phyloP scores from a whole-genome alignment of 2,113 vertebrate genomes.

The Phylloscopus trochiloides region DNA sequence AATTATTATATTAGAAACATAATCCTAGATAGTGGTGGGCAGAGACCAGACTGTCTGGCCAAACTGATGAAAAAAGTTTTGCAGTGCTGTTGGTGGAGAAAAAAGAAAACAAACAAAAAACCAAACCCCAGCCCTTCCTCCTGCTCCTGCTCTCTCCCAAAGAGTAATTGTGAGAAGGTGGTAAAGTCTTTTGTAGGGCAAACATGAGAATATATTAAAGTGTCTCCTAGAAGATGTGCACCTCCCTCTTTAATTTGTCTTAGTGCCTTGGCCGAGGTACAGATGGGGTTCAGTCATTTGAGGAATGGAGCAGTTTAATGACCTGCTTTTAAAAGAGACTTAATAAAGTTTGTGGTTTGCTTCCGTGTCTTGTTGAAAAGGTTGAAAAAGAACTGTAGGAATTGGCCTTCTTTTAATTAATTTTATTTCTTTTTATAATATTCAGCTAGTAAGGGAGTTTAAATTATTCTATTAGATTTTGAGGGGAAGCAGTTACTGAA shows the following conservation, averaged over 20 bases:
- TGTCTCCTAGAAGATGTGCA: not conserved
- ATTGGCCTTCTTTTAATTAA: not conserved
- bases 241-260: not conserved
- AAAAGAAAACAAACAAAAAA: not conserved
- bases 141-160: not conserved
- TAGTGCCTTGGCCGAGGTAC: not conserved
- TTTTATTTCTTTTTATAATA: not conserved
- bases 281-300: not conserved
- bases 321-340: not conserved
- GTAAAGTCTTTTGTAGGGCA: not conserved
- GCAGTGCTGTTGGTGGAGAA: not conserved
- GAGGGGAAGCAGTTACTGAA: not conserved
- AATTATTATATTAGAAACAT: not conserved
- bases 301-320: not conserved
- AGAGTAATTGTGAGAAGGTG: not conserved
- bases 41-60: not conserved
- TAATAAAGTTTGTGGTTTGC: not conserved
- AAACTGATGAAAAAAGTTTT: not conserved
- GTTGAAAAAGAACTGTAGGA: not conserved
- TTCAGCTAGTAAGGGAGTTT: not conserved
- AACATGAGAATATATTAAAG: not conserved
- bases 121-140: not conserved
- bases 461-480: not conserved
- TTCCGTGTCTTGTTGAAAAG: not conserved
- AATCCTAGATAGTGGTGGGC: not conserved